phyloP scores from a whole-genome alignment of 2,888 invertebrate genomes.

The Papilio protenor region DNA sequence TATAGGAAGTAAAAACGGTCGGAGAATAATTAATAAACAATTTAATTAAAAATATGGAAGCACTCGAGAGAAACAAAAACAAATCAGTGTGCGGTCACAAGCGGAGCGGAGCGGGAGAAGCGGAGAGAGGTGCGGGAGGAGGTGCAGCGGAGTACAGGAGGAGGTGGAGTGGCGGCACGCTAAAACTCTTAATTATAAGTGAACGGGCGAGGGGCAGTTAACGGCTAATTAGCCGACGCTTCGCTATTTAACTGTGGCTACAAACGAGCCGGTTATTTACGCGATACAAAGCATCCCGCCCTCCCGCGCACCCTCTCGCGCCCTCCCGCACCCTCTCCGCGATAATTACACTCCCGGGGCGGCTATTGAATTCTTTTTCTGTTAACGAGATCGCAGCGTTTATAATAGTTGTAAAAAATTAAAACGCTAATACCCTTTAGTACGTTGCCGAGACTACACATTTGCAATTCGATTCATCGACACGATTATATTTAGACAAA shows the following conservation, averaged over 20 bases:
- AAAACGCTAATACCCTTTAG: not conserved
- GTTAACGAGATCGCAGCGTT: conserved; percentile 12
- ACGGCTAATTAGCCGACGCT: conserved; percentile 38
- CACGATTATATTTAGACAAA: not conserved
- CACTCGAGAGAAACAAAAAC: conserved; percentile 20
- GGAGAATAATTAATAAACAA: conserved; percentile 25
- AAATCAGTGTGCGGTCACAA: conserved; percentile 20
- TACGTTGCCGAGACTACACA: not conserved
- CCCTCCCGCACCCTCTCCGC: not conserved
- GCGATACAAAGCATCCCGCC: conserved; percentile 30
- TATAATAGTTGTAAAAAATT: conserved; percentile 17
- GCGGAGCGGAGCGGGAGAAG: not conserved
- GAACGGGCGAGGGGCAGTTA: conserved; percentile 31
- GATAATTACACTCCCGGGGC: conserved; percentile 13
- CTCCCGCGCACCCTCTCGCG: not conserved
- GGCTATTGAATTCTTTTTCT: conserved; percentile 17
- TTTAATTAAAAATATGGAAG: conserved; percentile 25
- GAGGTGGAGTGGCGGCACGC: conserved; percentile 15
- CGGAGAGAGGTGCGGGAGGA: not conserved
- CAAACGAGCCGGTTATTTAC: conserved; percentile 39
- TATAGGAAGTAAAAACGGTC: not conserved
- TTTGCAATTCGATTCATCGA: not conserved
- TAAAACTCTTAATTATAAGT: conserved; percentile 40
- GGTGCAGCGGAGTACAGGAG: conserved; percentile 17
- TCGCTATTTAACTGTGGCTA: conserved; percentile 30